Evolutionary conservation across 2,797 vertebrate species (phyloP).

Genomic region (Scleropages formosus): DNA sequence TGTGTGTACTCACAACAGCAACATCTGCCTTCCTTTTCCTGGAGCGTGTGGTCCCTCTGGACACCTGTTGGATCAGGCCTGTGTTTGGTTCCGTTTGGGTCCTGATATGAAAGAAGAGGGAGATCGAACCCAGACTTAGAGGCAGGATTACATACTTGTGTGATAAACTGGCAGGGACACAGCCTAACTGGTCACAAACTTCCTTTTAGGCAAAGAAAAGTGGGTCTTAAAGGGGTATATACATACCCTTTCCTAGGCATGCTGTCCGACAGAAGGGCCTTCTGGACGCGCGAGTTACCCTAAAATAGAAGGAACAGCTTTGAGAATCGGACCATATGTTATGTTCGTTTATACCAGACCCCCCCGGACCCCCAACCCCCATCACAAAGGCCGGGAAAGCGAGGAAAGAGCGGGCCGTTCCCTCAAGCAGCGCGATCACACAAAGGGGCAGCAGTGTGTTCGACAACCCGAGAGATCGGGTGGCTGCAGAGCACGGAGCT

Average conservation of each 20-base stretch:
- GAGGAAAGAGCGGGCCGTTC: conserved; percentile 55
- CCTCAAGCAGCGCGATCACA: conserved; percentile 41
- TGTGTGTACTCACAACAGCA: conserved; percentile 79
- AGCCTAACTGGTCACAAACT: background rate
- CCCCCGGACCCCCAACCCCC: conserved; percentile 66
- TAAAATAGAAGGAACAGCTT: conserved; percentile 38
- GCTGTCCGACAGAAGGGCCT: conserved; percentile 47
- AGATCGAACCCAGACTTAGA: background rate
- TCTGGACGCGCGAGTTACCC: conserved; percentile 52
- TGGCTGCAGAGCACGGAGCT: conserved; percentile 19
- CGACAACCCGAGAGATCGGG: rapidly evolving
- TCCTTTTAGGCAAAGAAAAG: conserved; percentile 30
- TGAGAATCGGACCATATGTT: conserved; percentile 1
- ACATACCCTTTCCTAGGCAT: conserved; percentile 82
- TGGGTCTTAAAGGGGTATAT: conserved; percentile 39
- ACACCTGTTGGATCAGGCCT: conserved; percentile 54
- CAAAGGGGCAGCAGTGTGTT: background rate
- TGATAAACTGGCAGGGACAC: background rate
- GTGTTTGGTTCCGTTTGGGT: conserved; percentile 61
- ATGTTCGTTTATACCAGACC: conserved; percentile 30
- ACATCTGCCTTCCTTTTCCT: conserved; percentile 96
- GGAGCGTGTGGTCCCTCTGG: conserved; percentile 59
- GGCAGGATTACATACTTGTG: background rate
- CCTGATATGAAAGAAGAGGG: conserved; percentile 52
- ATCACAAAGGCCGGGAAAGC: conserved; percentile 65